phyloP scores from a whole-genome alignment of 2,113 vertebrate genomes.

The Amblyornis subalaris region DNA sequence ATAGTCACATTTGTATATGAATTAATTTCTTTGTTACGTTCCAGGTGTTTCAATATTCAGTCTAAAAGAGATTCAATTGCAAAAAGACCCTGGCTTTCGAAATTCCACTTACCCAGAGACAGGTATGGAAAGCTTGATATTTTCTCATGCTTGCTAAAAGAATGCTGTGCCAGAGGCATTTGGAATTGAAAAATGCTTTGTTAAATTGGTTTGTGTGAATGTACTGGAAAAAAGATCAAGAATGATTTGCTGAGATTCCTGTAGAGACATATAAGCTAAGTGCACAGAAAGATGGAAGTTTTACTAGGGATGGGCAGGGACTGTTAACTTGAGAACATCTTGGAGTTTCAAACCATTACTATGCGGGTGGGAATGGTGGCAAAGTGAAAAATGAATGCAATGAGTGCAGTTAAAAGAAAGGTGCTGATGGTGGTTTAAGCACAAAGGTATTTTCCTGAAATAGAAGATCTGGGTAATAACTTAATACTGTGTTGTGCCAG shows the following conservation, averaged over 20 bases:
- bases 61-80: constrained; percentile 95
- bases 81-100: constrained; percentile 97
- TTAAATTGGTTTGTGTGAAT: not conserved
- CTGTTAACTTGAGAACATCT: not conserved
- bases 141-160: not conserved
- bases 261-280: not conserved
- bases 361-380: not conserved
- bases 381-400: not conserved
- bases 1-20: not conserved
- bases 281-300: not conserved
- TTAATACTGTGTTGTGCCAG: not conserved
- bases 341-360: not conserved
- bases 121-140: constrained; percentile 69
- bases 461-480: not conserved
- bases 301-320: not conserved
- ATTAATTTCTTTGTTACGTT: constrained; percentile 50
- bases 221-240: not conserved
- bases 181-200: not conserved
- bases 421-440: not conserved
- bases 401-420: not conserved
- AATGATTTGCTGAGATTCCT: not conserved
- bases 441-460: not conserved
- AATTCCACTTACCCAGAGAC: constrained; percentile 94
- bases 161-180: not conserved
- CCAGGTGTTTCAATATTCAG: constrained; percentile 95